Percentiles rank a stretch among this genome's conserved stretches.
Evolutionary conservation across 2,888 invertebrate genomes (phyloP).

Genomic region (Rhaphigaster nebulosa): DNA sequence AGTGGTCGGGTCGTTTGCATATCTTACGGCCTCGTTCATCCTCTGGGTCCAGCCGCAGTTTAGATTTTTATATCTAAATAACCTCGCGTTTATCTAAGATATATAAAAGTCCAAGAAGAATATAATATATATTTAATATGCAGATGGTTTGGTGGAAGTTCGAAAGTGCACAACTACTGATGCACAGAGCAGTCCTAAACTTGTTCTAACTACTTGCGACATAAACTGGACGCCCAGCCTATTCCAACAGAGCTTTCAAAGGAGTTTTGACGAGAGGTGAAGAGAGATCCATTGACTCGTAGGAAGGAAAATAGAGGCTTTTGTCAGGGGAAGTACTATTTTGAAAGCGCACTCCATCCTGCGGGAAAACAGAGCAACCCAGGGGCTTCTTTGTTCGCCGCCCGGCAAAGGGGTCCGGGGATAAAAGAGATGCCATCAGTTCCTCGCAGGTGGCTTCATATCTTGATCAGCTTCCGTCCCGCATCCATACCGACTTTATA

Average conservation of each 20-base stretch:
- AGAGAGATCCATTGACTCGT: background rate
- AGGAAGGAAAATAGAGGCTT: background rate
- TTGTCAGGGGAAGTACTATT: background rate
- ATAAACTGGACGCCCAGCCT: background rate
- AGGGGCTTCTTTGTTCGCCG: background rate
- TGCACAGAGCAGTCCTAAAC: background rate
- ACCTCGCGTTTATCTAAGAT: background rate
- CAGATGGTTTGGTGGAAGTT: background rate
- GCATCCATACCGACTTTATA: background rate
- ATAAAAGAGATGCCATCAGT: background rate
- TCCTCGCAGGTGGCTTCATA: background rate
- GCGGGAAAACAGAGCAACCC: background rate
- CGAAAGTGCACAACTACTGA: background rate
- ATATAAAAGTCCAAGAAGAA: no score
- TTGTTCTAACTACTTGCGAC: background rate
- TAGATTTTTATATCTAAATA: background rate
- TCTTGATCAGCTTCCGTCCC: background rate
- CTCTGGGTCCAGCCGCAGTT: background rate
- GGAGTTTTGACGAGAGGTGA: background rate
- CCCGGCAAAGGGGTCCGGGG: background rate
- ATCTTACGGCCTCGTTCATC: background rate
- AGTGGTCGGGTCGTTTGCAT: background rate
- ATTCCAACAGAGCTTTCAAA: background rate
- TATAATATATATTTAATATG: no score
- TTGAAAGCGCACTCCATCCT: slow-evolving; percentile 17